Conservation (phyloP, 2,113 vertebrate species). For the Odocoileus virginianus region DNA sequence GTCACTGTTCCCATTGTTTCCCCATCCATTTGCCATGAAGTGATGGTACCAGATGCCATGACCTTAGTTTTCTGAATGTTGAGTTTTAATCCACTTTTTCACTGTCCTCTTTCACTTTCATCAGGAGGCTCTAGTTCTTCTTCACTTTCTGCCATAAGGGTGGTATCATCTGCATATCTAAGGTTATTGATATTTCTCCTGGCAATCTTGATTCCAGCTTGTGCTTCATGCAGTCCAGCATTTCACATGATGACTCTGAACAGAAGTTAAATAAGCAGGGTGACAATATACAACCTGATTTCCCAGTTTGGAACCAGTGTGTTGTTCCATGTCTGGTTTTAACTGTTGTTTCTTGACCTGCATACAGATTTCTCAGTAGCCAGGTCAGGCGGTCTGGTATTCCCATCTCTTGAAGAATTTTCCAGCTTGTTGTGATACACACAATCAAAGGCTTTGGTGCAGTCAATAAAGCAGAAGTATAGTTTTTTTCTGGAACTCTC, state of each 20-base stretch:
- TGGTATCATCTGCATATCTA: neutral
- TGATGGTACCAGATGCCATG: neutral
- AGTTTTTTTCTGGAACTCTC: neutral
- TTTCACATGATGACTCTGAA: neutral
- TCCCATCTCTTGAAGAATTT: neutral
- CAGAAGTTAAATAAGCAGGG: neutral
- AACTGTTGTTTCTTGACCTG: neutral
- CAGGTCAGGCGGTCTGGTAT: neutral
- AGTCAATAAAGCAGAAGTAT: neutral
- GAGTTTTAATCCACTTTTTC: neutral
- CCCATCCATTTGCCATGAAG: neutral
- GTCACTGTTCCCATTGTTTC: neutral
- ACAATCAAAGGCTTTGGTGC: neutral
- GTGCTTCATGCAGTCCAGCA: neutral
- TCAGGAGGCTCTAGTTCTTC: neutral
- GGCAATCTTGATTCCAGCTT: neutral
- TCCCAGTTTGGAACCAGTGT: neutral
- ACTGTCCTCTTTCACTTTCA: neutral
- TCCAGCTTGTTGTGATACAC: neutral
- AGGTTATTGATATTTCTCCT: neutral
- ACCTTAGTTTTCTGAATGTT: neutral
- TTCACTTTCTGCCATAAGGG: neutral
- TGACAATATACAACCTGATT: neutral
- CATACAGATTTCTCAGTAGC: neutral
- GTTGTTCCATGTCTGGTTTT: accelerated